Percentiles rank a stretch among this genome's conserved stretches.
phyloP scores from a whole-genome alignment of 2,113 vertebrate genomes.

The Archocentrus centrarchus region DNA sequence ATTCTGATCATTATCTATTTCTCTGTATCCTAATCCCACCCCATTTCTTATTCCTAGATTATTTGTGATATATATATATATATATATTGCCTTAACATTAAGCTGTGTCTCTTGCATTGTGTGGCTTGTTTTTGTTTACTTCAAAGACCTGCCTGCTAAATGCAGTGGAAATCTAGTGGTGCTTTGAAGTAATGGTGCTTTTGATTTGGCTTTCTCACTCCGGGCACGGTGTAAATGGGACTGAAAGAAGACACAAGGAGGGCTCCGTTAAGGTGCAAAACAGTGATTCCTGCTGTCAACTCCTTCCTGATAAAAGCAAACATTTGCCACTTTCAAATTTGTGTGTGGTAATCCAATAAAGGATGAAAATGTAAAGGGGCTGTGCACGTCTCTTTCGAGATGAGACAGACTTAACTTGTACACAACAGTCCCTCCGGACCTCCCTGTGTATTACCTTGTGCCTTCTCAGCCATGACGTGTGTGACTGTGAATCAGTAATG shows the following conservation, averaged over 20 bases:
- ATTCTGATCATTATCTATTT: constrained; percentile 44
- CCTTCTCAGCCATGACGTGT: constrained; percentile 76
- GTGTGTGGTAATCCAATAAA: constrained; percentile 62
- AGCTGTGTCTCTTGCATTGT: constrained; percentile 47
- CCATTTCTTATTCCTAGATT: constrained; percentile 48
- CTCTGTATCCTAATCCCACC: constrained; percentile 50
- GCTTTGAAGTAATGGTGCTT: constrained; percentile 75
- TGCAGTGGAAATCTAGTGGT: constrained; percentile 50
- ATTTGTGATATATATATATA: constrained; percentile 31
- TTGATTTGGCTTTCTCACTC: constrained; percentile 70
- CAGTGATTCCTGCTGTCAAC: constrained; percentile 52
- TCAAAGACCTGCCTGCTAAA: constrained; percentile 70
- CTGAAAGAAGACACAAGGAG: constrained; percentile 78
- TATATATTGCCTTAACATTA: constrained; percentile 26
- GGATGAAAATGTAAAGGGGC: constrained; percentile 35
- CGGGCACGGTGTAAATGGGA: constrained; percentile 62
- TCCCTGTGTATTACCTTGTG: constrained; percentile 74
- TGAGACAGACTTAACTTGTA: constrained; percentile 42
- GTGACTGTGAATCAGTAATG: constrained; percentile 81
- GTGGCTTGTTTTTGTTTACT: constrained; percentile 73
- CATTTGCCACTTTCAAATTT: constrained; percentile 56
- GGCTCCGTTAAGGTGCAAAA: constrained; percentile 48
- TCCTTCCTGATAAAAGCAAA: constrained; percentile 52
- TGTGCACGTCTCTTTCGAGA: constrained; percentile 37
- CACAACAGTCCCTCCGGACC: constrained; percentile 43